Conservation (phyloP, 2,888 invertebrate genomes). For the Augochlorella aurata region DNA sequence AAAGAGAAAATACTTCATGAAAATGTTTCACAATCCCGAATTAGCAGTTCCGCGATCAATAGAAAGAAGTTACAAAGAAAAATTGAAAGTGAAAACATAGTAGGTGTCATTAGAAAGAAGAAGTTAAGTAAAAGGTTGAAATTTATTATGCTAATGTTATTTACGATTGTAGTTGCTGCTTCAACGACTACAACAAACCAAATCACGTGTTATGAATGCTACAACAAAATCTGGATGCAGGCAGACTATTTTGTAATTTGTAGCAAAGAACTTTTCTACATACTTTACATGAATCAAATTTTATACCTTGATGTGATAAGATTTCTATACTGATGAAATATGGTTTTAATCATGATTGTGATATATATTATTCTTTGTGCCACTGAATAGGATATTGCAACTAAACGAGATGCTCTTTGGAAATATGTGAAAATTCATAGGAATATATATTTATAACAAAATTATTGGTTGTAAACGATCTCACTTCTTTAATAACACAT, state of each 20-base stretch:
- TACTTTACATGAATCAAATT: conserved; percentile 11
- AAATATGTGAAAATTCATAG: conserved; percentile 16
- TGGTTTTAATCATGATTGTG: conserved; percentile 22
- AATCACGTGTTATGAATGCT: conserved; percentile 70
- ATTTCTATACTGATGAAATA: not conserved
- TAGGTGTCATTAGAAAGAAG: conserved; percentile 67
- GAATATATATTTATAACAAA: conserved; percentile 35
- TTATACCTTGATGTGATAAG: conserved; percentile 2
- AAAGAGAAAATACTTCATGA: conserved; percentile 51
- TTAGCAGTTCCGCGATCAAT: conserved; percentile 82
- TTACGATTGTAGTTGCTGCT: conserved; percentile 73
- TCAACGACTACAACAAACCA: conserved; percentile 73
- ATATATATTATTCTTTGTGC: conserved; percentile 8
- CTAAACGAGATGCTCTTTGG: not conserved
- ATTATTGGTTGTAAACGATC: not conserved
- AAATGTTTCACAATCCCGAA: conserved; percentile 50
- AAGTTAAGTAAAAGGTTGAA: not conserved
- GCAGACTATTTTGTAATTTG: conserved; percentile 68
- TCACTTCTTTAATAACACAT: not conserved
- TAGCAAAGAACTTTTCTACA: conserved; percentile 48
- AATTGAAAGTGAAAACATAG: conserved; percentile 83
- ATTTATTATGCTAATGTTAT: conserved; percentile 18
- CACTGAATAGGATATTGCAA: conserved; percentile 11
- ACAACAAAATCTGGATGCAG: conserved; percentile 68
- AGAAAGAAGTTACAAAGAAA: conserved; percentile 82